A percentile compares a stretch with the other conserved stretches of the same genome.
Evolutionary conservation across 1,140 invertebrate species (phyloP).

Genomic region (Brachionus koreanus): DNA sequence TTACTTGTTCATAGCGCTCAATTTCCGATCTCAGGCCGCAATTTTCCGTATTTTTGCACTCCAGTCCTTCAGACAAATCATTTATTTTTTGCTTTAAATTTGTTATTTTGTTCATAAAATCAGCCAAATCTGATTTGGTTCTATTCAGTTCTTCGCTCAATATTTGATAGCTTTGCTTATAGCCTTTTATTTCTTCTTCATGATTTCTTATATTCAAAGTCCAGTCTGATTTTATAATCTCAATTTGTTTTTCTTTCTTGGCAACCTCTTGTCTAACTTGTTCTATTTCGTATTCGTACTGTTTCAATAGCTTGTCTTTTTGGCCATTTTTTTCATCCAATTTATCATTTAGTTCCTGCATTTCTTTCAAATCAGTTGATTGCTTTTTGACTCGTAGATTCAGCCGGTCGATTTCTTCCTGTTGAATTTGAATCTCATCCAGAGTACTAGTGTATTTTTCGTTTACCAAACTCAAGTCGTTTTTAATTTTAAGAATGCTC

Average conservation of each 20-base stretch:
- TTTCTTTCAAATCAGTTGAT: conserved; percentile 8
- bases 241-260: conserved; percentile 34
- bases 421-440: neutral
- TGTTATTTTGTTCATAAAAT: conserved; percentile 39
- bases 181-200: conserved; percentile 38
- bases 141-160: conserved; percentile 28
- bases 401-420: conserved; percentile 26
- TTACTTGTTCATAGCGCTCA: neutral
- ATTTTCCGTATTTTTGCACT: neutral
- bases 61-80: conserved; percentile 23
- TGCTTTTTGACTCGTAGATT: conserved; percentile 23
- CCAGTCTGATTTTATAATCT: conserved; percentile 19
- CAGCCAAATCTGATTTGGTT: conserved; percentile 19
- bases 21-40: neutral
- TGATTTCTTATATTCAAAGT: conserved; percentile 18
- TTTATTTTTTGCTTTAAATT: conserved; percentile 43
- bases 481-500: conserved; percentile 31
- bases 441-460: neutral
- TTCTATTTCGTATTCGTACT: conserved; percentile 32
- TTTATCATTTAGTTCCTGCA: conserved; percentile 10
- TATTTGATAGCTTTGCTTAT: conserved; percentile 42
- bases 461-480: neutral
- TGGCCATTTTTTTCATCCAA: neutral
- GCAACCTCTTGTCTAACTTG: neutral
- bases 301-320: neutral